Evolutionary conservation across 2,797 vertebrate genomes (phyloP), one percentile per base, ranked within the genome.

Genomic region (Sebastes wilsoni): DNA sequence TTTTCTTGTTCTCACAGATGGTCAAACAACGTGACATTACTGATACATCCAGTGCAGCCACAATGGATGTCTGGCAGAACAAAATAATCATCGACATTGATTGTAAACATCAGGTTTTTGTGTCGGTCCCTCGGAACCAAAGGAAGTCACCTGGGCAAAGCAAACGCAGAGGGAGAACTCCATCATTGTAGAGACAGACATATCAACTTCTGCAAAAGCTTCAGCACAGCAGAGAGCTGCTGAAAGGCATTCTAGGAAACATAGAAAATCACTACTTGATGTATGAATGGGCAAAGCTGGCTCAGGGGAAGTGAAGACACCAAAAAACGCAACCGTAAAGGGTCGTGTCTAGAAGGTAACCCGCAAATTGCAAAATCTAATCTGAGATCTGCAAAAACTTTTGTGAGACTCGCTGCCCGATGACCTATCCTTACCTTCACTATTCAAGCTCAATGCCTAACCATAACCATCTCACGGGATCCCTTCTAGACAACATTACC

Each of bases 71-170:
- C 23, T 32, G 61, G 69, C 46, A 61, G 62, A 59, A 71, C 6
- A 28, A 64, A 65, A 65, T 66, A 7, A 49, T 28, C 7, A 42
- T 14, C 22, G 61, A 72, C 1, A 34, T n/a, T 16, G 27, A 54
- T 56, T 84, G 81, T 84, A 82, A 89, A 88, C 79, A 72, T 46
- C 20, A 27, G n/a, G 28, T 20, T 62, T 75, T 36, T 64, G 11
- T 49, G 36, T 64, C n/a, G 52, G 52, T 59, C 32, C 69, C 52
- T 74, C 27, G 25, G 25, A 81, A 34, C 8, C 28, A 52, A 58
- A 64, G 30, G 38, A 73, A 20, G 52, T 67, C 59, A 49, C 12
- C 38, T 56, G 16, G 14, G 73, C 5, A 6, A 52, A 58, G 54
- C 30, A 74, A 66, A 66, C 9, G 2, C 49, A 49, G 34, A 74